These are phyloP conservation scores for Acromyrmex heyeri DNA, from an alignment of 1,140 invertebrate species.

Conservation along the genomic window DNA sequence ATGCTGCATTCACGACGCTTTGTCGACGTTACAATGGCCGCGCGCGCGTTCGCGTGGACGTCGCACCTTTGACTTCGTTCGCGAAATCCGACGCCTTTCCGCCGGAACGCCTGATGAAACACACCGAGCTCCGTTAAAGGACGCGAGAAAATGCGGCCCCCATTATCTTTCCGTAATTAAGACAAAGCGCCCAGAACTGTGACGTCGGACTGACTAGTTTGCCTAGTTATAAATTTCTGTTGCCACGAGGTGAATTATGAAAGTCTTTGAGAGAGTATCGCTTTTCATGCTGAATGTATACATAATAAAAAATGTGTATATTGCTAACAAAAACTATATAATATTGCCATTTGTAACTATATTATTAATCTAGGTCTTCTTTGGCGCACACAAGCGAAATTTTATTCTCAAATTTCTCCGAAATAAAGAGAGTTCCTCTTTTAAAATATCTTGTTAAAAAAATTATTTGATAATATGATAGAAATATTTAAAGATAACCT, in stretches of 20 bases:
- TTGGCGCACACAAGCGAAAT: too few species aligned
- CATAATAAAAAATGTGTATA: not conserved
- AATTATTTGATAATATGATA: too few species aligned
- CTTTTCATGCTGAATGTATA: not conserved
- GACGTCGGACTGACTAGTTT: slow-evolving; percentile 39
- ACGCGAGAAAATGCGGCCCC: slow-evolving; percentile 16
- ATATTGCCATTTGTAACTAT: not conserved
- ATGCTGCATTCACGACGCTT: slow-evolving; percentile 64
- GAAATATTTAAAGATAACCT: too few species aligned
- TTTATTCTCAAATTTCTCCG: too few species aligned
- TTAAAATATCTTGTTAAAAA: too few species aligned
- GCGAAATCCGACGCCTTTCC: slow-evolving; percentile 47
- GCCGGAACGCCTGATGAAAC: slow-evolving; percentile 18
- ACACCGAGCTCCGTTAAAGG: slow-evolving; percentile 48
- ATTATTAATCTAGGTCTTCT: too few species aligned
- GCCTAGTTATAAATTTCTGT: slow-evolving; percentile 25
- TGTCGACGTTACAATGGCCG: slow-evolving; percentile 65
- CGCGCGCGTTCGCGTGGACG: slow-evolving; percentile 34
- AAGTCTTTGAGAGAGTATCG: not conserved
- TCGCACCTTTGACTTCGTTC: slow-evolving; percentile 46
- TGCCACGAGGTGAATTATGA: slow-evolving; percentile 11
- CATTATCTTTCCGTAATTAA: slow-evolving; percentile 61
- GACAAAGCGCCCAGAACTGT: slow-evolving; percentile 37
- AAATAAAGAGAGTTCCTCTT: too few species aligned
- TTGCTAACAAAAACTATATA: not conserved